Evolutionary conservation across 2,888 invertebrate genomes (phyloP).

Genomic region (Cinara cedri): DNA sequence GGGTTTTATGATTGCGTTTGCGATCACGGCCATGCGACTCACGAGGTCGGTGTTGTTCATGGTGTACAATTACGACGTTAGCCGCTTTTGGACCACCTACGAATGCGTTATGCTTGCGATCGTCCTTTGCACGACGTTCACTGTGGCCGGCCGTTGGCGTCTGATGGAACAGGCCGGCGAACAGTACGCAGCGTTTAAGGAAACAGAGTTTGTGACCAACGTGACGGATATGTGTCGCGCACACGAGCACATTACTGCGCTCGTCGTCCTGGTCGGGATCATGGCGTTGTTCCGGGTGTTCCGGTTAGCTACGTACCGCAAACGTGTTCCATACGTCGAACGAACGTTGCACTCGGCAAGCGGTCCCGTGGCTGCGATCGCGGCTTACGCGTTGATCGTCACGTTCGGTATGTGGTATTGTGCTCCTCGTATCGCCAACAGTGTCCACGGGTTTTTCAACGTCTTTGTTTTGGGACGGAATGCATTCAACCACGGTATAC

Average conservation of each 20-base stretch:
- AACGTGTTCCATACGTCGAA: not conserved
- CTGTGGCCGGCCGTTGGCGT: conserved; percentile 10
- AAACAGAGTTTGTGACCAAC: not conserved
- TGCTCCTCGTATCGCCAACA: not conserved
- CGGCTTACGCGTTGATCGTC: not conserved
- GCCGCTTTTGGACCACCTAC: not conserved
- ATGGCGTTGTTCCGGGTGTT: conserved; percentile 18
- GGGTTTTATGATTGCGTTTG: conserved; percentile 2
- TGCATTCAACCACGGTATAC: too few species aligned
- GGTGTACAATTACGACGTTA: too few species aligned
- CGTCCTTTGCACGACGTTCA: not conserved
- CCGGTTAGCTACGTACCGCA: not conserved
- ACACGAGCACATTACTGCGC: conserved; percentile 9
- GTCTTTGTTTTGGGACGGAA: not conserved
- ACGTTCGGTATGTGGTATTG: conserved; percentile 1
- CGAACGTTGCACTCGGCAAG: not conserved
- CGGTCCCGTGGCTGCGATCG: not conserved
- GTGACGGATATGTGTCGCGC: conserved; percentile 23
- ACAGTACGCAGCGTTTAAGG: not conserved
- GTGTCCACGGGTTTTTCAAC: conserved; percentile 19
- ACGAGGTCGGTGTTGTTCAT: not conserved
- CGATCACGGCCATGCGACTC: not conserved
- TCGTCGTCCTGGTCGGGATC: conserved; percentile 8
- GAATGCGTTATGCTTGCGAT: not conserved
- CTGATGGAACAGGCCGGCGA: conserved; percentile 1